These are phyloP conservation scores for Brienomyrus longianalis DNA, from an alignment of 2,113 vertebrate genomes.

Conservation along the genomic window DNA sequence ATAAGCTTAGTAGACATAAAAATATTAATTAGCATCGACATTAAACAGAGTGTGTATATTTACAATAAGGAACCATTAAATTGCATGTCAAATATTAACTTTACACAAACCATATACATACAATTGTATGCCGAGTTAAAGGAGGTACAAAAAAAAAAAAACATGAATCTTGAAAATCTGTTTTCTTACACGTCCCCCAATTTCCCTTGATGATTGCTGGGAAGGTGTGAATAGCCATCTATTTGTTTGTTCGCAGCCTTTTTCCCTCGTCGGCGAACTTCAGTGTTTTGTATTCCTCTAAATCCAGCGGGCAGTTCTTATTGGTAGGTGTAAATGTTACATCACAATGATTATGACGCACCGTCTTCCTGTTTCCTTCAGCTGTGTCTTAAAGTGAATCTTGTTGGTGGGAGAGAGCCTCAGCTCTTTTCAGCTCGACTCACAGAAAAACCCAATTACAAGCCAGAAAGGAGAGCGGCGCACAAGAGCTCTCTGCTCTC, in stretches of 20 bases:
- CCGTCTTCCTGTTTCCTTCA: slow-evolving; percentile 98
- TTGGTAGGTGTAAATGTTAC: slow-evolving; percentile 73
- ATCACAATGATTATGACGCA: slow-evolving; percentile 84
- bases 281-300: slow-evolving; percentile 51
- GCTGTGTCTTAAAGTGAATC: slow-evolving; percentile 97
- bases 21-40: background rate
- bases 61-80: background rate
- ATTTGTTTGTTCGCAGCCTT: slow-evolving; percentile 25
- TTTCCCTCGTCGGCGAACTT: slow-evolving; percentile 40
- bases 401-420: slow-evolving; percentile 62
- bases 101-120: background rate
- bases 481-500: slow-evolving; percentile 47
- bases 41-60: background rate
- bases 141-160: background rate
- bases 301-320: slow-evolving; percentile 72
- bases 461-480: slow-evolving; percentile 54
- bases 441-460: slow-evolving; percentile 51
- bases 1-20: background rate
- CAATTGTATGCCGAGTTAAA: background rate
- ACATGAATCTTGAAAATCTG: slow-evolving; percentile 19
- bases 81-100: background rate
- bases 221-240: slow-evolving; percentile 30
- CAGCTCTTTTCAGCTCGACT: slow-evolving; percentile 52
- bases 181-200: slow-evolving; percentile 36
- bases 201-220: slow-evolving; percentile 29